phyloP scores from a whole-genome alignment of 1,140 invertebrate species.

The Psilanteris sp. region DNA sequence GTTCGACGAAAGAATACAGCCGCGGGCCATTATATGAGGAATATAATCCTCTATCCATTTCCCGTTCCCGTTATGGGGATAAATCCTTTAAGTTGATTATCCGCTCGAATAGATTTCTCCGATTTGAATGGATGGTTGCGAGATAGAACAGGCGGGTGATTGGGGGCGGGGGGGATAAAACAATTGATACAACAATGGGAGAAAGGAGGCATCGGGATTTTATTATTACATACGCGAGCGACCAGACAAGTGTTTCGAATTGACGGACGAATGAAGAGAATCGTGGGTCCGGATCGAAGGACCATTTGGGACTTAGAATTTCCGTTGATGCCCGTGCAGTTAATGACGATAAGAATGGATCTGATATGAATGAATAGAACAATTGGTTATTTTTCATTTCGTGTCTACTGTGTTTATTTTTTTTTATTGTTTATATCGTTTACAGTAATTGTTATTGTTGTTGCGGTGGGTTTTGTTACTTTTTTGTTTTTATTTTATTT shows the following conservation, averaged over 20 bases:
- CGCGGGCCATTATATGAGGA: slow-evolving; percentile 35
- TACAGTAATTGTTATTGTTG: too few species aligned
- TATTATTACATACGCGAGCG: slow-evolving; percentile 35
- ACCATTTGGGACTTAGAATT: neutral
- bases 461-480: too few species aligned
- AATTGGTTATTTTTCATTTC: too few species aligned
- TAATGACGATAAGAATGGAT: too few species aligned
- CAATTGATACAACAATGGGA: slow-evolving; percentile 54
- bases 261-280: slow-evolving; percentile 6
- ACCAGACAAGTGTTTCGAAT: slow-evolving; percentile 18
- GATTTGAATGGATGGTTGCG: slow-evolving; percentile 49
- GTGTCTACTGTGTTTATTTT: too few species aligned
- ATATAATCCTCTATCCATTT: slow-evolving; percentile 58
- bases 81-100: slow-evolving; percentile 66
- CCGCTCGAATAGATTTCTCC: slow-evolving; percentile 61
- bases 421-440: too few species aligned
- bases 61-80: slow-evolving; percentile 60
- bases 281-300: slow-evolving; percentile 3
- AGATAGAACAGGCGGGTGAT: slow-evolving; percentile 10
- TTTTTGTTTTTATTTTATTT: too few species aligned
- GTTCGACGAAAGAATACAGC: slow-evolving; percentile 57
- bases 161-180: slow-evolving; percentile 34
- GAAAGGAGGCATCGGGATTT: slow-evolving; percentile 42
- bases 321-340: too few species aligned
- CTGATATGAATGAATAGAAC: too few species aligned